These are phyloP conservation scores for Hemiprocne comata DNA, from an alignment of 2,113 vertebrate genomes.

Conservation along the genomic window DNA sequence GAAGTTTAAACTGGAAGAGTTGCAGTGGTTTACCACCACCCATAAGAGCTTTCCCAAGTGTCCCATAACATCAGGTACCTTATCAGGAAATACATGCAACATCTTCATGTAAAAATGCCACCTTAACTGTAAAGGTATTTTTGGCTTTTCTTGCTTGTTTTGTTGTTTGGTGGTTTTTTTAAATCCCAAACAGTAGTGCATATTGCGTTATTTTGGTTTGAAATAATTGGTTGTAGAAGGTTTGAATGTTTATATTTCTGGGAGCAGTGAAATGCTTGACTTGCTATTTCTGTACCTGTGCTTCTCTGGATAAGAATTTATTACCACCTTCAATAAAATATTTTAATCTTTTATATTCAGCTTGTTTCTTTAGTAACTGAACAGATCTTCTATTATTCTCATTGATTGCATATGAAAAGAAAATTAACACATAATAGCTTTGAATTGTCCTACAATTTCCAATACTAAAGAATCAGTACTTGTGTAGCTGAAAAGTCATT, in stretches of 20 bases:
- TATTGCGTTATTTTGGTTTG: background rate
- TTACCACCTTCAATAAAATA: background rate
- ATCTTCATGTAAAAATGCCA: background rate
- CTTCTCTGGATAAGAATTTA: background rate
- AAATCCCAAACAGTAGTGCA: background rate
- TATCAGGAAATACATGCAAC: background rate
- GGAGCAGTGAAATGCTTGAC: background rate
- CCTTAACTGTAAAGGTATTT: background rate
- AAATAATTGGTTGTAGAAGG: background rate
- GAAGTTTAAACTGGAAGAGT: background rate
- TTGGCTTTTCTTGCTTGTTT: background rate
- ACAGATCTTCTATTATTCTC: background rate
- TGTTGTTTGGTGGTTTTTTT: background rate
- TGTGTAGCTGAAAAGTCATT: background rate
- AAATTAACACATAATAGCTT: background rate
- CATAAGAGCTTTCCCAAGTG: background rate
- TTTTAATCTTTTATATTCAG: background rate
- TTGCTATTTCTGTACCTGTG: background rate
- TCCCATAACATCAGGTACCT: background rate
- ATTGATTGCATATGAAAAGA: background rate
- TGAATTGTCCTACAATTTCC: background rate
- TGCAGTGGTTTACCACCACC: background rate
- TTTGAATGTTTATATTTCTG: background rate
- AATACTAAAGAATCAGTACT: background rate
- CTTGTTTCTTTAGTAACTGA: slow-evolving; percentile 14